phyloP scores from a whole-genome alignment of 2,797 vertebrate genomes.

The Scleropages formosus region DNA sequence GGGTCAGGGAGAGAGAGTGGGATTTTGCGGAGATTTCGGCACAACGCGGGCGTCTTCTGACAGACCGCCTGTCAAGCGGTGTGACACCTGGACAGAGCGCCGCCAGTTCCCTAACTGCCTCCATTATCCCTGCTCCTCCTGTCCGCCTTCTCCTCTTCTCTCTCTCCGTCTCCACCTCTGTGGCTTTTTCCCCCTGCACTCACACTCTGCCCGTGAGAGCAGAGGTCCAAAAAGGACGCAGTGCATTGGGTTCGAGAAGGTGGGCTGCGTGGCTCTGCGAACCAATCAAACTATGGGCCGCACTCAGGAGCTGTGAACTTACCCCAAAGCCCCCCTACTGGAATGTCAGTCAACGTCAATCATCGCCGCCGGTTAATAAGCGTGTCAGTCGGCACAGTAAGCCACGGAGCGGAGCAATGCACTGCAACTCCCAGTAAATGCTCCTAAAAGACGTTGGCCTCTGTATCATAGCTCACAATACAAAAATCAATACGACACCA shows the following conservation, averaged over 20 bases:
- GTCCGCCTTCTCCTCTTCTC: conserved; percentile 1
- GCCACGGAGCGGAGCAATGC: background rate
- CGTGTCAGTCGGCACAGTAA: background rate
- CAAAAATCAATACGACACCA: conserved; percentile 20
- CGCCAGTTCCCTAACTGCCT: conserved; percentile 39
- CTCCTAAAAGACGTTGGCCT: conserved; percentile 9
- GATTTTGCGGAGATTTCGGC: conserved; percentile 1
- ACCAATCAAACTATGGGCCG: no score
- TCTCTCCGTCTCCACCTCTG: conserved; percentile 1
- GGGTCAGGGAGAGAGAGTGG: conserved; percentile 29
- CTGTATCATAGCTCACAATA: conserved; percentile 8
- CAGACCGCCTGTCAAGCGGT: conserved; percentile 45
- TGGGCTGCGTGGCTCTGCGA: no score
- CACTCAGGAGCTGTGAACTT: background rate
- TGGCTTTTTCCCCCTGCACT: background rate
- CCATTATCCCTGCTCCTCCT: conserved; percentile 33
- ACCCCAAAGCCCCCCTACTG: background rate
- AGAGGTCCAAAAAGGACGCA: background rate
- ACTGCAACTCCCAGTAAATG: conserved; percentile 22
- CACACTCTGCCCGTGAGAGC: conserved; percentile 1
- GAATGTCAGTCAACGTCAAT: background rate
- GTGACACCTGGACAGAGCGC: conserved; percentile 44
- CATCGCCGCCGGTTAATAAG: background rate
- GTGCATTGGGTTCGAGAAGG: background rate
- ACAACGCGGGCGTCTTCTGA: conserved; percentile 37